Percentiles rank a stretch among this genome's conserved stretches.
Conservation (phyloP, 2,888 invertebrate genomes). For the Parnassius glacialis region DNA sequence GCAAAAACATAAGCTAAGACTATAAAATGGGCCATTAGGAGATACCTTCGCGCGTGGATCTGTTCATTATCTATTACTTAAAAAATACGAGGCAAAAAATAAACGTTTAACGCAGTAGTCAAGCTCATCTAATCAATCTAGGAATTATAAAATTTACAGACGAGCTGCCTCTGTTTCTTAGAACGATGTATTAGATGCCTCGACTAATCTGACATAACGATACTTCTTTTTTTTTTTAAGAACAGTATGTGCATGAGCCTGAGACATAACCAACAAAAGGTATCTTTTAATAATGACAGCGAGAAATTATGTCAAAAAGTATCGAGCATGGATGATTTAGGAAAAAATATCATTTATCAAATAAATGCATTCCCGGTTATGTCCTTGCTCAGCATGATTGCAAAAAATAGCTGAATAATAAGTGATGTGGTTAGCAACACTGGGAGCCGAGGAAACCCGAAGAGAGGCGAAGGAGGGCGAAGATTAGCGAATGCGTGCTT, state of each 20-base stretch:
- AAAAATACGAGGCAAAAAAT: slow-evolving; percentile 41
- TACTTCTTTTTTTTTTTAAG: slow-evolving; percentile 51
- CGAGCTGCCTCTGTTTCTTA: slow-evolving; percentile 40
- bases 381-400: slow-evolving; percentile 77
- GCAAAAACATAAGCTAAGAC: slow-evolving; percentile 29
- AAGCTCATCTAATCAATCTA: slow-evolving; percentile 53
- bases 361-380: slow-evolving; percentile 74
- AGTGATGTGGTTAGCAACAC: slow-evolving; percentile 71
- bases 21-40: slow-evolving; percentile 47
- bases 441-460: slow-evolving; percentile 64
- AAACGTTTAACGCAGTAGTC: slow-evolving; percentile 37
- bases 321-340: slow-evolving; percentile 35
- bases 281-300: slow-evolving; percentile 58
- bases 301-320: slow-evolving; percentile 63
- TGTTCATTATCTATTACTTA: slow-evolving; percentile 36
- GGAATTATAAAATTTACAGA: slow-evolving; percentile 50
- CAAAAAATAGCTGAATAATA: slow-evolving; percentile 79
- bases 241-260: slow-evolving; percentile 50
- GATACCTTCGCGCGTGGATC: slow-evolving; percentile 44
- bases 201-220: slow-evolving; percentile 18
- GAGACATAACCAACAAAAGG: slow-evolving; percentile 52
- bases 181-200: slow-evolving; percentile 25
- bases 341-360: slow-evolving; percentile 76
- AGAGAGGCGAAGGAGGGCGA: slow-evolving; percentile 68
- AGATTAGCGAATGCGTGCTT: slow-evolving; percentile 78